Base-by-base conservation (phyloP, 2,888 invertebrate genomes). In the Cryptocheilus praepositus region DNA sequence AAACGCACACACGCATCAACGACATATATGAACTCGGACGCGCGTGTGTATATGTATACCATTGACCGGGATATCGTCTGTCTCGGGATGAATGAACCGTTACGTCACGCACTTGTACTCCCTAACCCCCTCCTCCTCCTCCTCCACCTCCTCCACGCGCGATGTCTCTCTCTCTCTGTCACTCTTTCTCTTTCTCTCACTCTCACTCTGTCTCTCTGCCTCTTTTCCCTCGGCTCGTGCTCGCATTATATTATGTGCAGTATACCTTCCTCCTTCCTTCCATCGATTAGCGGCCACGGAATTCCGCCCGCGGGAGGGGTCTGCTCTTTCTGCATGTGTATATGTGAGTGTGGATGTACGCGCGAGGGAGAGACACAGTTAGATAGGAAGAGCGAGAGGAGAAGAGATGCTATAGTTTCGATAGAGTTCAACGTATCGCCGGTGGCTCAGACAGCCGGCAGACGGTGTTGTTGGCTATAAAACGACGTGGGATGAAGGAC, bases 11-110 rank as follows among this genome's bases (percentile, higher is more conserved):
- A 21, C 44, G 21, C 45, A 43, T 44, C 13, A 49, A 5, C 49
- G 49, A 3, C 49, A 18, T 62, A 44, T 54, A 36, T 62, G 52
- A 63, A 58, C 19, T 28, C 46, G 51, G 54, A 51, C 54, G 67
- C 53, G 51, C 44, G 44, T 44, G 57, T 28, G 52, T 81, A 81
- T 78, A 83, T 81, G 80, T 81, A 83, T 81, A 85, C 85, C 86
- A 86, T 86, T 86, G 86, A 86, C 86, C 85, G 85, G 83, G 81
- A 85, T 86, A 86, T 86, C 85, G 86, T 85, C 86, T 86, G 84
- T 85, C 84, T 81, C 81, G 83, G 85, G 86, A 87, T 87, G 86
- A 87, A 87, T 87, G 87, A 86, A 86, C 86, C 82, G 85, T 86
- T 86, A 86, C 86, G 86, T 87, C 87, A 87, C 85, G 84, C 85